Conservation (phyloP, 2,113 vertebrate genomes). For the Ia io region DNA sequence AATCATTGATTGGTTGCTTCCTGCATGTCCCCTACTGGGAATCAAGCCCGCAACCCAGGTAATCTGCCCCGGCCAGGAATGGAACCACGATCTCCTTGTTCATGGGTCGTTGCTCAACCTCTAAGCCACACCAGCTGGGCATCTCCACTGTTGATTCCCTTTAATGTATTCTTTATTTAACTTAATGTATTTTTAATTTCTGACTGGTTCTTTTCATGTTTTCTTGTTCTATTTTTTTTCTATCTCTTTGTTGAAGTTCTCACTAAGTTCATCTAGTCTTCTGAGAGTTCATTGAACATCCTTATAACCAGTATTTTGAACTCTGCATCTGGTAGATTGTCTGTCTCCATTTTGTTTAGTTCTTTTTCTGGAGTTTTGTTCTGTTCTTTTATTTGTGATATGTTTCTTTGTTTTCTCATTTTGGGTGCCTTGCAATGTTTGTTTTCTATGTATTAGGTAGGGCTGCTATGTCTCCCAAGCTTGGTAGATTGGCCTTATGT, state of each 20-base stretch:
- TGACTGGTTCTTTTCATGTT: neutral
- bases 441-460: neutral
- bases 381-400: neutral
- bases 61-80: no score
- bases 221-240: neutral
- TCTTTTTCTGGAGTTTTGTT: neutral
- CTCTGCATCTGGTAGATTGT: neutral
- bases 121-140: no score
- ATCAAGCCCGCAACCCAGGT: no score
- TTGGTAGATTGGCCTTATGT: neutral
- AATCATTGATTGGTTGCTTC: no score
- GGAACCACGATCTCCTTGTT: no score
- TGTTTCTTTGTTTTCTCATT: neutral
- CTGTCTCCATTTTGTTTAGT: neutral
- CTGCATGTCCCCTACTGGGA: no score
- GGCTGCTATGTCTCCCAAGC: neutral
- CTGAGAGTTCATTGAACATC: neutral
- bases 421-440: neutral
- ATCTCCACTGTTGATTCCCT: neutral
- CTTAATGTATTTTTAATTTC: neutral
- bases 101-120: no score
- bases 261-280: neutral
- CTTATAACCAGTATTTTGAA: neutral
- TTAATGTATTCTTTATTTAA: neutral
- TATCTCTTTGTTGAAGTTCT: neutral